Base-by-base conservation (phyloP, 2,888 invertebrate genomes). In the Drosophila buzzatii region DNA sequence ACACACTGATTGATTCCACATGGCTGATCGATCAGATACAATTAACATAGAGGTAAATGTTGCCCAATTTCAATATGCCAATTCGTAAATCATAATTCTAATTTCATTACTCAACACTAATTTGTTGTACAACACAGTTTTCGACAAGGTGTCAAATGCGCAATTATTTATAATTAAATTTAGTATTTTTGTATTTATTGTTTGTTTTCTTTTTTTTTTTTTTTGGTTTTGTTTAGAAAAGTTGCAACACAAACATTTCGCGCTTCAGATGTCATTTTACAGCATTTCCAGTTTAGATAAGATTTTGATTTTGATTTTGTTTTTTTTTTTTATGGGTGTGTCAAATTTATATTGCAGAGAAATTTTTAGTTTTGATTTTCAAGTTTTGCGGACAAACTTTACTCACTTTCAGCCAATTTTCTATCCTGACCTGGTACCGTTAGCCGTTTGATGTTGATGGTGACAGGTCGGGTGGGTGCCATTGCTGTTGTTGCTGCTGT, bases 361-460 rank as follows among this genome's bases (percentile, higher is more conserved):
- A 66, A 60, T 62, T 62, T 72, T 51, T 47, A 64, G 66, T 65
- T 67, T 57, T 49, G 61, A 73, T 53, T 53, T 69, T 82, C 77
- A 70, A 70, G 74, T 86, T 78, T 79, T 81, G 76, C 85, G 82
- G 83, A 83, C 72, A 85, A 84, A 88, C 88, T 89, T 81, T 93
- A 93, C 93, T 93, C 93, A 93, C 93, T 91, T 93, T 93, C 92
- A 90, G 91, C 90, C 91, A 92, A 92, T 92, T 92, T 92, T 81
- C 88, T 92, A 90, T 93, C 92, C 92, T 90, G 92, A 92, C 85
- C 91, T 91, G 92, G 91, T 84, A 91, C 89, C 79, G 91, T 82
- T 82, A 91, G 92, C 81, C 90, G 87, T 85, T 90, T 90, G 85
- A 84, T 82, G 88, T 82, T 85, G 85, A 81, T 83, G 73, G 76